A percentile compares a stretch with the other conserved stretches of the same genome.
Conservation (phyloP, 1,140 invertebrate genomes). For the Heliconius himera region DNA sequence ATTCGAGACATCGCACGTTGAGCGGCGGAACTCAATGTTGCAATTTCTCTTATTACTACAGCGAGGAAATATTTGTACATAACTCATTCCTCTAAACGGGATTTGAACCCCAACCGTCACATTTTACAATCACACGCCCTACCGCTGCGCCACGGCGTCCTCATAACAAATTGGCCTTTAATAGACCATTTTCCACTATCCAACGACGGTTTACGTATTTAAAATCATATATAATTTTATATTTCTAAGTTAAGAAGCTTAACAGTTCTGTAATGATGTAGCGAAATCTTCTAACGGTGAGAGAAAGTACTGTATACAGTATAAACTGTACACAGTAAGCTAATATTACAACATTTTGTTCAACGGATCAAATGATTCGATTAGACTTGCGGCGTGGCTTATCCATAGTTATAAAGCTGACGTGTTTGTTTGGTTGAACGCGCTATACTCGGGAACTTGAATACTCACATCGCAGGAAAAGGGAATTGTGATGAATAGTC, state of each 20-base stretch:
- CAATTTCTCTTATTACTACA: too few species aligned
- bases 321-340: not conserved
- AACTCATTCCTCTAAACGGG: too few species aligned
- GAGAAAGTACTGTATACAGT: not conserved
- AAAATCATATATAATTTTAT: not conserved
- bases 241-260: not conserved
- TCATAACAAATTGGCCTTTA: not conserved
- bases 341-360: not conserved
- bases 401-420: not conserved
- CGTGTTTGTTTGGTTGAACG: too few species aligned
- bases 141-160: too few species aligned
- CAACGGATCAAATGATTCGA: constrained; percentile 6
- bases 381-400: not conserved
- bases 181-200: not conserved
- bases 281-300: constrained; percentile 4
- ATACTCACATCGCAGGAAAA: too few species aligned
- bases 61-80: too few species aligned
- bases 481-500: too few species aligned
- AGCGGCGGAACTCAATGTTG: too few species aligned
- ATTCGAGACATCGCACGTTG: too few species aligned
- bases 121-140: too few species aligned
- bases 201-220: not conserved
- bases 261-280: constrained; percentile 11
- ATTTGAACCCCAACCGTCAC: too few species aligned
- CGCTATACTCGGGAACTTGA: not conserved